These are phyloP conservation scores for Pyrrhosoma nymphula DNA, from an alignment of 2,888 invertebrate species.

Conservation along the genomic window DNA sequence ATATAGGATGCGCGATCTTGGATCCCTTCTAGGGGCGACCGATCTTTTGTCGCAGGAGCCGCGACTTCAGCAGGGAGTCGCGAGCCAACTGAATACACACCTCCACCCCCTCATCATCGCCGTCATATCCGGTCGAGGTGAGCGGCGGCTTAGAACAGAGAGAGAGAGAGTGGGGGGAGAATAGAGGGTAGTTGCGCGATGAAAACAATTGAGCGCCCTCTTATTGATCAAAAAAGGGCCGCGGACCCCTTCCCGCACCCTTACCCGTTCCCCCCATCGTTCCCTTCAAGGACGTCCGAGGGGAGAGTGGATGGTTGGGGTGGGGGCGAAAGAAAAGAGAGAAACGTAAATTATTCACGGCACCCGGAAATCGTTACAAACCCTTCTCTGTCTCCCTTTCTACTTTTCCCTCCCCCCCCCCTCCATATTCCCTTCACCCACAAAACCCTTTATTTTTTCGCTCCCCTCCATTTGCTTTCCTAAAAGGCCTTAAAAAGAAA, in stretches of 20 bases:
- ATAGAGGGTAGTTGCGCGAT: background rate
- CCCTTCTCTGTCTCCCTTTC: background rate
- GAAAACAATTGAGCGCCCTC: background rate
- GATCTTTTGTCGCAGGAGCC: background rate
- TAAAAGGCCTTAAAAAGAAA: background rate
- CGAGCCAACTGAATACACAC: too few species aligned
- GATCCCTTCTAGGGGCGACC: background rate
- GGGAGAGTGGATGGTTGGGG: background rate
- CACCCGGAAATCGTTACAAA: conserved; percentile 3
- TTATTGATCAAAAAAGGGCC: conserved; percentile 5
- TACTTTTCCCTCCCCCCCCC: background rate
- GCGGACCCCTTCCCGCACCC: background rate
- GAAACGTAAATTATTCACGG: conserved; percentile 11
- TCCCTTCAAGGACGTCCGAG: background rate
- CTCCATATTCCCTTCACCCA: too few species aligned
- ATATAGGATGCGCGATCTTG: too few species aligned
- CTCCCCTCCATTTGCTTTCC: background rate
- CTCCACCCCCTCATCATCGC: too few species aligned
- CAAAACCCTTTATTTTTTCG: too few species aligned
- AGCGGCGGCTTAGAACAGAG: background rate
- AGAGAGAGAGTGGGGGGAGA: background rate
- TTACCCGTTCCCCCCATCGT: background rate
- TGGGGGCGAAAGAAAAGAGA: background rate
- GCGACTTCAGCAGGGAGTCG: too few species aligned
- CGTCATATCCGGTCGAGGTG: background rate